Evolutionary conservation across 2,797 vertebrate genomes (phyloP).

Genomic region (Euphonia xanthogaster): DNA sequence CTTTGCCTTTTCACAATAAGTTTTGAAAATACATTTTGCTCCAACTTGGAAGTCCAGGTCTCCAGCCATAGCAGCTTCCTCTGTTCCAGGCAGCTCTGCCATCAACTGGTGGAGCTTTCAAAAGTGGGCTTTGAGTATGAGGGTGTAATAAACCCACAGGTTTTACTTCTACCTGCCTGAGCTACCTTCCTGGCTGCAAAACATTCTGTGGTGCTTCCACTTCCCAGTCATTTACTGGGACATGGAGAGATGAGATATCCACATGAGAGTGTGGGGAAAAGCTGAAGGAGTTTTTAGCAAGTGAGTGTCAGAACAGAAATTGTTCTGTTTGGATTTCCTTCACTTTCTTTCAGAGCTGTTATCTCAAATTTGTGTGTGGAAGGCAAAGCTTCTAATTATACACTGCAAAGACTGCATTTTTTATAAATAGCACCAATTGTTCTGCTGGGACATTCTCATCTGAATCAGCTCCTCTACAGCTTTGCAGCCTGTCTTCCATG

Average conservation of each 20-base stretch:
- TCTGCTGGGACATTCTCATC: conserved; percentile 48
- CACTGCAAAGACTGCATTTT: conserved; percentile 23
- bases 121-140: background rate
- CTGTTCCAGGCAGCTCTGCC: background rate
- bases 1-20: background rate
- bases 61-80: background rate
- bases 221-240: background rate
- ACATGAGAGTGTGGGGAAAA: background rate
- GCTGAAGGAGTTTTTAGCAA: background rate
- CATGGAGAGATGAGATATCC: background rate
- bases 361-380: conserved; percentile 38
- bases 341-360: conserved; percentile 32
- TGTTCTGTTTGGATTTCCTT: conserved; percentile 31
- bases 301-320: background rate
- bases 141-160: background rate
- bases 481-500: background rate
- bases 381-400: conserved; percentile 60
- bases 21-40: background rate
- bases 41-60: background rate
- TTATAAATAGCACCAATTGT: conserved; percentile 67
- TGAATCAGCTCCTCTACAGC: conserved; percentile 34
- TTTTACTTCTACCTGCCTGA: background rate
- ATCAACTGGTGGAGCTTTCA: background rate
- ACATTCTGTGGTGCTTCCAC: background rate
- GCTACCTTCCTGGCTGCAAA: background rate